Evolutionary conservation across 2,113 vertebrate species (phyloP).

Genomic region (Poicephalus meyeri): DNA sequence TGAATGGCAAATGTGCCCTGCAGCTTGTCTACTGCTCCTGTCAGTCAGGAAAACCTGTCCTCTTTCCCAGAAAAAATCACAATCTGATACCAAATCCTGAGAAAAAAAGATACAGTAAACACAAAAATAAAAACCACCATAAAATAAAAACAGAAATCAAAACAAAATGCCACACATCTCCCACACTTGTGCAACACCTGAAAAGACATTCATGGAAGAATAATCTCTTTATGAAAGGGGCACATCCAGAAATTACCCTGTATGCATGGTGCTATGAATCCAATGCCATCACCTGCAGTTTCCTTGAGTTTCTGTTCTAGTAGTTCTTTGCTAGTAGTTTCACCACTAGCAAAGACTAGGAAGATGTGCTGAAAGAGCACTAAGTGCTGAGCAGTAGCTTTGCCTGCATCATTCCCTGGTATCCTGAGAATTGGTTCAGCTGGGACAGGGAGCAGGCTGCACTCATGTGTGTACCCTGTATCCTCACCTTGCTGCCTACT

Average conservation of each 20-base stretch:
- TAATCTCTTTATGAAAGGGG: neutral
- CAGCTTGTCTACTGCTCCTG: fast-evolving
- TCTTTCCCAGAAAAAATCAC: neutral
- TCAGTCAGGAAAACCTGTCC: neutral
- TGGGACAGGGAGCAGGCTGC: neutral
- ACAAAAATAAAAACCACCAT: neutral
- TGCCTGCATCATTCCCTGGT: neutral
- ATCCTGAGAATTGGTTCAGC: neutral
- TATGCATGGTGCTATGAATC: fast-evolving
- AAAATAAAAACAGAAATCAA: neutral
- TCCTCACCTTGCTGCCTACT: neutral
- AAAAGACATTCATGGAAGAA: neutral
- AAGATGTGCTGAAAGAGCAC: neutral
- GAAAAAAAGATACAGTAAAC: neutral
- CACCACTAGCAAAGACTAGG: neutral
- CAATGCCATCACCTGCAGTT: neutral
- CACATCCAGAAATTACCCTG: neutral
- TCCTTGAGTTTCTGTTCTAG: neutral
- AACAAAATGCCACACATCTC: neutral
- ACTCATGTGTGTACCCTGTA: fast-evolving
- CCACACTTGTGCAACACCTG: neutral
- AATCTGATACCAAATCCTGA: neutral
- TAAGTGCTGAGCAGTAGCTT: neutral
- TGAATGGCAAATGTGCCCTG: neutral
- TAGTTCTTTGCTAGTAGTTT: neutral